Evolutionary conservation across 2,797 vertebrate species (phyloP).

Genomic region (Bradypodion pumilum): DNA sequence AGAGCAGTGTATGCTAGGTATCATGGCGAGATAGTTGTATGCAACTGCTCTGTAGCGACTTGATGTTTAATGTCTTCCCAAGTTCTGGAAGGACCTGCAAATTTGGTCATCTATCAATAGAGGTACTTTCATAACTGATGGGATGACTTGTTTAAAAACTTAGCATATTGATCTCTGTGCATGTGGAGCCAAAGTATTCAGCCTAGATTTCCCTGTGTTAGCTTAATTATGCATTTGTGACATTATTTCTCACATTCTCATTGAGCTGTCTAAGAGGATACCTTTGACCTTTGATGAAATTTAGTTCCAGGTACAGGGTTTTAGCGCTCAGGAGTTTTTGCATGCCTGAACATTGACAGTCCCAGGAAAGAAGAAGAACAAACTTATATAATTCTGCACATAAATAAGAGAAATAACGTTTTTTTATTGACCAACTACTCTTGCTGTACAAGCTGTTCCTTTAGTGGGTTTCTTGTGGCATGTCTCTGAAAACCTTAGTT

Average conservation of each 20-base stretch:
- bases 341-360: not conserved
- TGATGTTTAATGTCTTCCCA: not conserved
- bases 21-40: not conserved
- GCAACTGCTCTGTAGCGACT: not conserved
- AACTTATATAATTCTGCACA: not conserved
- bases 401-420: not conserved
- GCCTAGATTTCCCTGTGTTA: not conserved
- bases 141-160: not conserved
- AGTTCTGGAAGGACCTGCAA: not conserved
- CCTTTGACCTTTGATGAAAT: not conserved
- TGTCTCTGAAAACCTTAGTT: not conserved
- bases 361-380: not conserved
- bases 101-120: not conserved
- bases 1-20: not conserved
- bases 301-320: not conserved
- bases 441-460: not conserved
- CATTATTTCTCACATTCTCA: too few relatives aligned
- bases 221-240: not conserved
- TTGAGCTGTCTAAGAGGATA: not conserved
- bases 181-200: not conserved
- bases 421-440: not conserved
- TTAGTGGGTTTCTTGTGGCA: not conserved
- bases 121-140: not conserved
- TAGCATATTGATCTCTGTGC: not conserved
- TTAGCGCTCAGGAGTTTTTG: not conserved